Evolutionary conservation across 1,140 invertebrate genomes (phyloP).

Genomic region (Elysia chlorotica): DNA sequence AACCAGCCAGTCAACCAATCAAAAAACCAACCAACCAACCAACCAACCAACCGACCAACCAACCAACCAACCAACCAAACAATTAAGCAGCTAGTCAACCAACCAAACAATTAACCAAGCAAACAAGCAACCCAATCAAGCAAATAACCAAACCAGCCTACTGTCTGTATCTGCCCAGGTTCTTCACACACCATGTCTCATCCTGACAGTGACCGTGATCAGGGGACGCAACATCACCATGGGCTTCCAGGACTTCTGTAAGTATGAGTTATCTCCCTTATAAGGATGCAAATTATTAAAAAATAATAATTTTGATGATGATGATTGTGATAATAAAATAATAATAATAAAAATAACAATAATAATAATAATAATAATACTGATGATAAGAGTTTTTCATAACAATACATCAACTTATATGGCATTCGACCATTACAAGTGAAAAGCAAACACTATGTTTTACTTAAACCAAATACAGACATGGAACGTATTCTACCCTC

Average conservation of each 20-base stretch:
- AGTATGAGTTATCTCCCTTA: slow-evolving; percentile 4
- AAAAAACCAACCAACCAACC: neutral
- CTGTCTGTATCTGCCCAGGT: slow-evolving; percentile 31
- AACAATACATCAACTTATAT: neutral
- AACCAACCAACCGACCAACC: neutral
- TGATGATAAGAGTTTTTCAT: neutral
- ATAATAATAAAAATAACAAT: neutral
- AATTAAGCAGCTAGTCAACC: neutral
- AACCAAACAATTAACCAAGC: neutral
- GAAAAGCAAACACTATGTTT: neutral
- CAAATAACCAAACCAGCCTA: neutral
- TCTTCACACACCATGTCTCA: slow-evolving; percentile 48
- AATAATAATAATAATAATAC: neutral
- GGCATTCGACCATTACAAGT: neutral
- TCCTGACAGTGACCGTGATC: slow-evolving; percentile 44
- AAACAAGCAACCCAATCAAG: neutral
- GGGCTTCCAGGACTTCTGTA: slow-evolving; percentile 49
- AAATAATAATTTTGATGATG: neutral
- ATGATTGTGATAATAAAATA: neutral
- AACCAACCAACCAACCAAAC: neutral
- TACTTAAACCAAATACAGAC: neutral
- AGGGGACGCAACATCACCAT: slow-evolving; percentile 47
- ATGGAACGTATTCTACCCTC: neutral
- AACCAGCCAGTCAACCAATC: too few relatives aligned
- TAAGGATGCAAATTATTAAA: neutral